Percentiles rank a stretch among this genome's conserved stretches.
Evolutionary conservation across 2,888 invertebrate species (phyloP).

Genomic region (Hofmannophila pseudospretella): DNA sequence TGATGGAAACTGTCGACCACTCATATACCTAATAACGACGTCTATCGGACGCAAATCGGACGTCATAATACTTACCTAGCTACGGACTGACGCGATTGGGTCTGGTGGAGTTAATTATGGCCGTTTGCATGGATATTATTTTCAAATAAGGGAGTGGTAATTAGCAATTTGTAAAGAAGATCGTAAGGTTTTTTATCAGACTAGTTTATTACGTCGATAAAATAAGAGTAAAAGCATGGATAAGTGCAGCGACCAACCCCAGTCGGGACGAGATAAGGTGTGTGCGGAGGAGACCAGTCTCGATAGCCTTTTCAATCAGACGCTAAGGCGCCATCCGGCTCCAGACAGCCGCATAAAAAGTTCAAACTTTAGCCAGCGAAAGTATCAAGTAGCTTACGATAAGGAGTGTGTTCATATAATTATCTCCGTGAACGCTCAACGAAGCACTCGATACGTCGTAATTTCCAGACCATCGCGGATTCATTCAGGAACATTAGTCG

Average conservation of each 20-base stretch:
- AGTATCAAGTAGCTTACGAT: neutral
- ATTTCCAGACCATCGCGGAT: slow-evolving; percentile 18
- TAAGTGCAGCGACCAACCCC: neutral
- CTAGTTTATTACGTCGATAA: slow-evolving; percentile 3
- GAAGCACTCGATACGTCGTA: slow-evolving; percentile 17
- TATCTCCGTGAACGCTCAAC: slow-evolving; percentile 20
- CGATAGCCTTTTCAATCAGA: slow-evolving; percentile 37
- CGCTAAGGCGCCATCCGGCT: slow-evolving; percentile 42
- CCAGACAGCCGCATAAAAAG: slow-evolving; percentile 27
- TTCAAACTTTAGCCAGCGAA: neutral
- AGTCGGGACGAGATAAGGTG: slow-evolving; percentile 20
- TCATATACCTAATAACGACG: neutral
- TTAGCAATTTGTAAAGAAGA: neutral
- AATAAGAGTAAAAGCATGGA: slow-evolving; percentile 1
- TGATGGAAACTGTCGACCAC: slow-evolving; percentile 12
- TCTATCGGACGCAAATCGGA: neutral
- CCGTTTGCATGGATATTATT: too few relatives aligned
- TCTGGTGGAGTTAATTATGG: neutral
- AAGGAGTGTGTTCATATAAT: slow-evolving; percentile 11
- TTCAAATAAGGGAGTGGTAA: too few relatives aligned
- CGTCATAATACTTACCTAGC: neutral
- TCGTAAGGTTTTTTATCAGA: neutral
- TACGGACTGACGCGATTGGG: neutral
- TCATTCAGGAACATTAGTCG: slow-evolving; percentile 14
- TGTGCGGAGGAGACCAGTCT: slow-evolving; percentile 21